Conservation (phyloP, 2,797 vertebrate genomes). For the Anguilla marmorata region DNA sequence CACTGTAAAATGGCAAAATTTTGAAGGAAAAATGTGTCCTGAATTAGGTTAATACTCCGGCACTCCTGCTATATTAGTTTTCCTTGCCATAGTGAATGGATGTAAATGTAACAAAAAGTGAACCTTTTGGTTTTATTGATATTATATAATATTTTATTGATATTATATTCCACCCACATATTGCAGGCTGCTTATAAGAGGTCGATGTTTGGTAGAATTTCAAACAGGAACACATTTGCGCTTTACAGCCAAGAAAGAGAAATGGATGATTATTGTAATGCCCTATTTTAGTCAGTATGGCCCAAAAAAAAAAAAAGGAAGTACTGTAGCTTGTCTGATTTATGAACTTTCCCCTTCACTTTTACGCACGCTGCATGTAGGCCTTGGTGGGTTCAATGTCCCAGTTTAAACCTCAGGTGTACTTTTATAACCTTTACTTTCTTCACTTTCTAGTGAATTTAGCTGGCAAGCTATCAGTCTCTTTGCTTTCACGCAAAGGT, state of each 20-base stretch:
- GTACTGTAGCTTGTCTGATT: conserved; percentile 66
- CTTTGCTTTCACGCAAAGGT: conserved; percentile 50
- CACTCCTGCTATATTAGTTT: too few relatives aligned
- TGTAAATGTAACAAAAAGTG: too few relatives aligned
- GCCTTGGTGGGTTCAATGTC: conserved; percentile 48
- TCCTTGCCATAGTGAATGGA: too few relatives aligned
- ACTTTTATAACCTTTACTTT: too few relatives aligned
- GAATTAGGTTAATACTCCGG: too few relatives aligned
- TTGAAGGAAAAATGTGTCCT: too few relatives aligned
- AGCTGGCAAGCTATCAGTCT: conserved; percentile 27
- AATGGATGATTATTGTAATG: conserved; percentile 66
- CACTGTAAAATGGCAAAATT: too few relatives aligned
- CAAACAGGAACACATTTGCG: conserved; percentile 57
- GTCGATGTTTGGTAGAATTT: neutral
- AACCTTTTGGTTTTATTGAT: neutral
- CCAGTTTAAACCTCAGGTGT: conserved; percentile 66
- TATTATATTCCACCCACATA: neutral
- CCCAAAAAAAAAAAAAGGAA: conserved; percentile 45
- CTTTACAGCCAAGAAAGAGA: conserved; percentile 59
- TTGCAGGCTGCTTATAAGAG: neutral
- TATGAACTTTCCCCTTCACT: conserved; percentile 63
- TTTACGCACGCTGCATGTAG: conserved; percentile 25
- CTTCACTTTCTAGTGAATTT: too few relatives aligned
- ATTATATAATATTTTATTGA: neutral
- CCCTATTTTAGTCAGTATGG: conserved; percentile 59